Evolutionary conservation across 2,113 vertebrate species (phyloP).

Genomic region (Ciconia stormi): DNA sequence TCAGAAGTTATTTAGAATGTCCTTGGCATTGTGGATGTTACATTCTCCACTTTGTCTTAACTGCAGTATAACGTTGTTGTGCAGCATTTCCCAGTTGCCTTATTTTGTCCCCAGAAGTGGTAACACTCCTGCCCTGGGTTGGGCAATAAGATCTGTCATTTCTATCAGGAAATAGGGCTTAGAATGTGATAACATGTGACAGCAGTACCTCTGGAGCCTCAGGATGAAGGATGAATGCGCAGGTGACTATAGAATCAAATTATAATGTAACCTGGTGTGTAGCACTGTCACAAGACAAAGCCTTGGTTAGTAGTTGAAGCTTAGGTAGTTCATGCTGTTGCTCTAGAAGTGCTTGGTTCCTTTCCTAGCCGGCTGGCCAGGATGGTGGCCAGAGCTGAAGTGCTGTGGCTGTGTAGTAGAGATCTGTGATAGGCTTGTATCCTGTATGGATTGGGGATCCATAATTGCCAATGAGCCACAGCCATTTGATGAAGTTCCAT

Average conservation of each 20-base stretch:
- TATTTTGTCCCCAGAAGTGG: not conserved
- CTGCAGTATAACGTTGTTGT: fast-evolving
- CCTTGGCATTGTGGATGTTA: not conserved
- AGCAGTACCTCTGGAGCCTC: not conserved
- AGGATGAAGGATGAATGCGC: not conserved
- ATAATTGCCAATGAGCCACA: not conserved
- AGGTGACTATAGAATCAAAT: not conserved
- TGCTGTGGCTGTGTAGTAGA: not conserved
- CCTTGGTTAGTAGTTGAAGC: too few species aligned
- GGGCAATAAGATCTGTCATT: not conserved
- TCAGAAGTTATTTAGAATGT: not conserved
- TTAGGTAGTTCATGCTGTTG: not conserved
- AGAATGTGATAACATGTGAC: not conserved
- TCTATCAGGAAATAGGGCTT: not conserved
- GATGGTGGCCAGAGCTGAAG: not conserved
- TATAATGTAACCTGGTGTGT: not conserved
- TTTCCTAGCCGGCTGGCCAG: not conserved
- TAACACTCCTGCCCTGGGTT: not conserved
- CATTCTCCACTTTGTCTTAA: not conserved
- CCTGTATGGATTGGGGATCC: not conserved
- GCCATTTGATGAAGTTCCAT: not conserved
- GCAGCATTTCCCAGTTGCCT: not conserved
- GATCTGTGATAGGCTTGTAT: not conserved
- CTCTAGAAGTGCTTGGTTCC: not conserved
- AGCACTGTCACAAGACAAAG: not conserved